Base-by-base conservation (phyloP, 2,113 vertebrate species). In the Eptatretus burgeri region DNA sequence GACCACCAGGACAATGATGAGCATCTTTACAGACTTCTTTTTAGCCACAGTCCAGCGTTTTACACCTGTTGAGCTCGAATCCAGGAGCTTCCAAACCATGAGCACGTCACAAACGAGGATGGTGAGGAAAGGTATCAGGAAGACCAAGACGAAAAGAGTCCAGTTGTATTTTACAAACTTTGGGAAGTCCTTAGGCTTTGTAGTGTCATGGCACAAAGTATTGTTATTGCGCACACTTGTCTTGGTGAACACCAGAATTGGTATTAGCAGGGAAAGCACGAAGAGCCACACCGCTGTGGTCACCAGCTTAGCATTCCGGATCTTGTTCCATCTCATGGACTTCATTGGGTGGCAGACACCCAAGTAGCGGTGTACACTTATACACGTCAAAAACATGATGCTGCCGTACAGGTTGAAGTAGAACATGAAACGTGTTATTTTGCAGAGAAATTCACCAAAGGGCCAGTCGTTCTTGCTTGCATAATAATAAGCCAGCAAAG, bases 371-470 rank as follows among this genome's bases (percentile, higher is more conserved):
- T 95, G 84, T 65, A 86, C 62, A 66, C 85, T 98, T 77, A 98
- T 91, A 66, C 85, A 93, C 63, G 80, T 83, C 68, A 98, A 78
- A 74, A 98, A 98, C 14, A 91, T 78, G 73, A 95, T 89, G 74
- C 74, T 87, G 74, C 85, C 83, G 64, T 98, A 96, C 18, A 95
- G 76, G 71, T 96, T 95, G 70, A 82, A 77, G 71, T 95, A 96
- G 71, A 95, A 96, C 41, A 96, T 76, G 74, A 94, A 95, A 65
- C 84, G 86, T 12, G 93, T 82, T 9, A 88, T 67, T 72, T 95
- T 96, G 70, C 91, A 96, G 66, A 95, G 66, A 8, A 71, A 72
- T 11, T 76, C 79, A 1, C 78, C 74, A 72, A 95, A 94, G 12
- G 84, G 88, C 88, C 91, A 96, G 76, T 91, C 76, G 67, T 91